Conservation (phyloP, 2,113 vertebrate species). For the Salminus brasiliensis region DNA sequence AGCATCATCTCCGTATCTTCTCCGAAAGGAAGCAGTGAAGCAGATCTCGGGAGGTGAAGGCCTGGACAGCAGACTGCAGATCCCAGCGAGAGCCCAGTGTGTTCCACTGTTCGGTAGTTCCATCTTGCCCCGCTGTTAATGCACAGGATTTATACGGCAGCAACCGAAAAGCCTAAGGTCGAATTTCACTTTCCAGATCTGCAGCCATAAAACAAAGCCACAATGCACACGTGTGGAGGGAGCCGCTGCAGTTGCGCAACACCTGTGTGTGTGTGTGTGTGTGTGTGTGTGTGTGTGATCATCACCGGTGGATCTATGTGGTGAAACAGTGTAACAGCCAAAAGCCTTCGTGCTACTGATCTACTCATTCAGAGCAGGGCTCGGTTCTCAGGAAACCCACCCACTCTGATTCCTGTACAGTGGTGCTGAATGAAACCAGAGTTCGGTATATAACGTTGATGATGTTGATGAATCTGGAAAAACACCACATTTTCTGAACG, state of each 20-base stretch:
- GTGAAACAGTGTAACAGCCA: too few relatives aligned
- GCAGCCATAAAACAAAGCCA: not conserved
- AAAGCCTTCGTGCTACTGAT: too few relatives aligned
- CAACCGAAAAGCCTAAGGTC: not conserved
- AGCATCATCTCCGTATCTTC: constrained; percentile 38
- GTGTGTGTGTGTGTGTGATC: not conserved
- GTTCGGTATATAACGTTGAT: too few relatives aligned
- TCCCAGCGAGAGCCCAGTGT: not conserved
- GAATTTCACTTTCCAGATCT: constrained; percentile 8
- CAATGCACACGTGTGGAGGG: not conserved
- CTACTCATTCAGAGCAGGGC: too few relatives aligned
- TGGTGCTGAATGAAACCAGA: too few relatives aligned
- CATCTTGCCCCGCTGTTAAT: constrained; percentile 3
- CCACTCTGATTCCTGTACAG: too few relatives aligned
- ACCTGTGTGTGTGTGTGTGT: too few relatives aligned
- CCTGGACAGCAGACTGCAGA: not conserved
- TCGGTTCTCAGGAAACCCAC: too few relatives aligned
- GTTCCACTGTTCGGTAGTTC: not conserved
- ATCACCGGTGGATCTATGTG: not conserved
- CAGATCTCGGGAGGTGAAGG: too few relatives aligned
- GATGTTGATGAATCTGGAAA: too few relatives aligned
- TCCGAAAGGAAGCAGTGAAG: not conserved
- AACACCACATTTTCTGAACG: too few relatives aligned
- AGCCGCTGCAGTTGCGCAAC: not conserved
- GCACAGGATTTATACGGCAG: not conserved